Evolutionary conservation across 2,888 invertebrate genomes (phyloP).

Genomic region (Mesorhabditis belari): DNA sequence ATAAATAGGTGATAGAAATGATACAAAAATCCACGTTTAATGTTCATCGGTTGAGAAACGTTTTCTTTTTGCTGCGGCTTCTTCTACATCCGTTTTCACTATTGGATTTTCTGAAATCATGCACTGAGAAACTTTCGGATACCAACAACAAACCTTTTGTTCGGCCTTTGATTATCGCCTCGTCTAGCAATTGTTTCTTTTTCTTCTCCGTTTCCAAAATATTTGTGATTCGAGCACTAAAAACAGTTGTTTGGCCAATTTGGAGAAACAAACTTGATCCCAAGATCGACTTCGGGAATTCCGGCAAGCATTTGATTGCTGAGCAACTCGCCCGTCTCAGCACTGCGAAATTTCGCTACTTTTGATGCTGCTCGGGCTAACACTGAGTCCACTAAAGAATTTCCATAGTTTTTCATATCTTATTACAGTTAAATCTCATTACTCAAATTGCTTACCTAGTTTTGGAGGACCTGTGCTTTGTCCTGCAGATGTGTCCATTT

Average conservation of each 20-base stretch:
- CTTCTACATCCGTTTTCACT: neutral
- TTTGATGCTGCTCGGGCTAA: constrained; percentile 76
- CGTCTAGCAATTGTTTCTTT: constrained; percentile 77
- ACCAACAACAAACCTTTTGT: neutral
- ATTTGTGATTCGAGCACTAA: constrained; percentile 85
- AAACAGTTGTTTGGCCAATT: constrained; percentile 7
- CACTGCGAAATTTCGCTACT: constrained; percentile 70
- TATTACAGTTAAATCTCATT: too few relatives aligned
- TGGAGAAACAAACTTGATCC: constrained; percentile 71
- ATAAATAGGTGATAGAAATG: too few relatives aligned
- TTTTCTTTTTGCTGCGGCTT: neutral
- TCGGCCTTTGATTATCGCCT: constrained; percentile 10
- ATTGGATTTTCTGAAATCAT: neutral
- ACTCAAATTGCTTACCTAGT: too few relatives aligned
- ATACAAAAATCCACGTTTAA: too few relatives aligned
- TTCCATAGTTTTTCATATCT: neutral
- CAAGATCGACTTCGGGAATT: constrained; percentile 96
- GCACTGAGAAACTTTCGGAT: too few relatives aligned
- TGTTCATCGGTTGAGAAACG: neutral
- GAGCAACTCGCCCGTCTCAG: constrained; percentile 93
- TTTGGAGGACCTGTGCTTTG: neutral
- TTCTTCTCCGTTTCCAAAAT: constrained; percentile 99
- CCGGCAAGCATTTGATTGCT: constrained; percentile 99
- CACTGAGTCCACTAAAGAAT: constrained; percentile 4
- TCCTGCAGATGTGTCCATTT: neutral